Conservation (phyloP, 2,888 invertebrate genomes). For the Venustoraphidia nigricollis region DNA sequence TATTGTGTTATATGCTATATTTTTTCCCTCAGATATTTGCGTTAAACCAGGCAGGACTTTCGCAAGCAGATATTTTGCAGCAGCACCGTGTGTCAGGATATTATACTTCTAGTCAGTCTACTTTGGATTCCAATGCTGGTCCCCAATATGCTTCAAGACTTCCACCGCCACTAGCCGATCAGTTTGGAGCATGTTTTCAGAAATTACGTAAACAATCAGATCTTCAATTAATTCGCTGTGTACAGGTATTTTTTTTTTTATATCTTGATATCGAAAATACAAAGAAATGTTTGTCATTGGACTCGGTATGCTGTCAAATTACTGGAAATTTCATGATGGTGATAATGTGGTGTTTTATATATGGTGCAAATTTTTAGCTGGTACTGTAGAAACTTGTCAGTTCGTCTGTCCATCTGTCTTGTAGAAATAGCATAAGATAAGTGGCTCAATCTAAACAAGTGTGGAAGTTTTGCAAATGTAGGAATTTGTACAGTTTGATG, state of each 20-base stretch:
- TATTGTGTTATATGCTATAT: background rate
- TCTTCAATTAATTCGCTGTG: conserved; percentile 71
- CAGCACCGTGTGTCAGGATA: conserved; percentile 79
- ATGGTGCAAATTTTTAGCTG: too few species aligned
- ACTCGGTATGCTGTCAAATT: too few species aligned
- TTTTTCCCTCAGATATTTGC: conserved; percentile 39
- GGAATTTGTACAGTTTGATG: too few species aligned
- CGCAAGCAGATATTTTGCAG: conserved; percentile 57
- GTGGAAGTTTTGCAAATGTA: too few species aligned
- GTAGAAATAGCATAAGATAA: too few species aligned
- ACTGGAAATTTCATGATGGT: too few species aligned
- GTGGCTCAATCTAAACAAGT: too few species aligned
- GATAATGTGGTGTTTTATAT: too few species aligned
- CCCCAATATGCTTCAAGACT: conserved; percentile 31
- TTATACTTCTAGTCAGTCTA: conserved; percentile 73
- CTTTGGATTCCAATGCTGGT: conserved; percentile 30
- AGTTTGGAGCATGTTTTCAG: conserved; percentile 57
- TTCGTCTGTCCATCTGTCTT: too few species aligned
- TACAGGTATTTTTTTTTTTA: conserved; percentile 29
- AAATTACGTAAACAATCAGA: conserved; percentile 80
- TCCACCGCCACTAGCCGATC: conserved; percentile 39
- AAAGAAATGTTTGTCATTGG: too few species aligned
- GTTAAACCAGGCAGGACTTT: conserved; percentile 41
- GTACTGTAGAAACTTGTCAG: too few species aligned
- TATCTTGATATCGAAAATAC: too few species aligned